A percentile compares a stretch with the other conserved stretches of the same genome.
These are phyloP conservation scores for Alectura lathami DNA, from an alignment of 2,113 vertebrate species.

Conservation along the genomic window DNA sequence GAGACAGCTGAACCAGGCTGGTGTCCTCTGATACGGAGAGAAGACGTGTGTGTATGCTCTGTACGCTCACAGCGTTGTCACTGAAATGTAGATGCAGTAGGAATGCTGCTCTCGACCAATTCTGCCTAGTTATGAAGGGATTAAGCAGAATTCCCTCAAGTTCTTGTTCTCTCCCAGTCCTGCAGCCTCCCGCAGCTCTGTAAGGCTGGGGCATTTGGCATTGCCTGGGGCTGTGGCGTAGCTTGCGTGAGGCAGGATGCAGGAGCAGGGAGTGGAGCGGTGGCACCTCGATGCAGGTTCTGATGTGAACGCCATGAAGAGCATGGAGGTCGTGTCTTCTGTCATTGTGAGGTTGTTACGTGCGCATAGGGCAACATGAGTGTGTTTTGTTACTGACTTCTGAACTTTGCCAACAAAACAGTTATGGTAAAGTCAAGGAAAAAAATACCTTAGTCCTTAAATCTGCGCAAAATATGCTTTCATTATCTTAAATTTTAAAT, in stretches of 20 bases:
- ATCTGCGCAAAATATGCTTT: background rate
- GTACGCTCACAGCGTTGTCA: background rate
- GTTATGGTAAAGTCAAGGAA: background rate
- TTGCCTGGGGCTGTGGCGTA: background rate
- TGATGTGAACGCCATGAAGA: background rate
- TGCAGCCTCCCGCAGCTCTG: background rate
- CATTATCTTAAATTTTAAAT: background rate
- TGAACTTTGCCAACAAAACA: background rate
- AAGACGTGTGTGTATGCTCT: background rate
- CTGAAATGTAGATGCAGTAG: conserved; percentile 3
- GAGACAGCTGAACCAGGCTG: background rate
- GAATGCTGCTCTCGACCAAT: background rate
- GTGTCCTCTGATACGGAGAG: accelerated
- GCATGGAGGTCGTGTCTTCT: background rate
- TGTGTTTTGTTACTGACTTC: background rate
- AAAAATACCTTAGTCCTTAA: background rate
- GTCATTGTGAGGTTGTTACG: background rate
- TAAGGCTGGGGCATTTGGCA: background rate
- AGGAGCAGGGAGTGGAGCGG: background rate
- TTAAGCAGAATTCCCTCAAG: conserved; percentile 1
- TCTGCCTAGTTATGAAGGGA: background rate
- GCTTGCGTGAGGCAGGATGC: background rate
- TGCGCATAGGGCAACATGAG: background rate
- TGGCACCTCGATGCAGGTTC: background rate
- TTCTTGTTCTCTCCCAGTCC: background rate